Base-by-base conservation (phyloP, 1,140 invertebrate genomes). In the Trichogramma pretiosum region DNA sequence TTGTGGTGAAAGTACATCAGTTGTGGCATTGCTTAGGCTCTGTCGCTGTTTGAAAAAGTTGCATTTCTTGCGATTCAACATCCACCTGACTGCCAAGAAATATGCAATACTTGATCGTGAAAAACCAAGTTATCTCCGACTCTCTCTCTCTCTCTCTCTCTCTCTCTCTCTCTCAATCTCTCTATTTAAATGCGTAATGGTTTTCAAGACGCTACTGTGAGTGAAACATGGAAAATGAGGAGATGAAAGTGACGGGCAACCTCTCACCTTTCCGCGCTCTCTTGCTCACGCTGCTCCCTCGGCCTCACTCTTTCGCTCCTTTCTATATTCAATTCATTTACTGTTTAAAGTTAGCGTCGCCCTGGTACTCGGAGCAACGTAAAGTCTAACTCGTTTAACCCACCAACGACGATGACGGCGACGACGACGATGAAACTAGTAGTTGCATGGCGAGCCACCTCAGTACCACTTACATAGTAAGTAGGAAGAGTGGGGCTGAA, bases 151-250 rank as follows among this genome's bases (percentile, higher is more conserved):
- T 37, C 5, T 10, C 21, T 21, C 21, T 38, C 7, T 30, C n/a
- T 28, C 11, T 36, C 23, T 3, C 7, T 38, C 35, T 17, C 28
- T n/a, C n/a, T 32, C 10, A 11, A 2, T 34, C 18, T 35, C 14
- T 26, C 35, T 40, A 51, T 50, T 50, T 53, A 54, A 47, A 55
- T 39, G 46, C 53, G 48, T 57, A 51, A 14, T 17, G 49, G 48
- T 47, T 54, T 58, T 58, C 54, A n/a, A n/a, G n/a, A n/a, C 40
- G 33, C 5, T n/a, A 13, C 10, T 13, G 28, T 11, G 23, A 32
- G 3, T 11, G 39, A 42, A 11, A 17, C 43, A 30, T 16, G 14
- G 24, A 26, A n/a, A 10, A 19, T 23, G 34, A 9, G 17, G 14
- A 38, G 24, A 21, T 16, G 28, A 28, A 26, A 43, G 36, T 33